phyloP scores from a whole-genome alignment of 2,888 invertebrate genomes.

The Argyresthia goedartella region DNA sequence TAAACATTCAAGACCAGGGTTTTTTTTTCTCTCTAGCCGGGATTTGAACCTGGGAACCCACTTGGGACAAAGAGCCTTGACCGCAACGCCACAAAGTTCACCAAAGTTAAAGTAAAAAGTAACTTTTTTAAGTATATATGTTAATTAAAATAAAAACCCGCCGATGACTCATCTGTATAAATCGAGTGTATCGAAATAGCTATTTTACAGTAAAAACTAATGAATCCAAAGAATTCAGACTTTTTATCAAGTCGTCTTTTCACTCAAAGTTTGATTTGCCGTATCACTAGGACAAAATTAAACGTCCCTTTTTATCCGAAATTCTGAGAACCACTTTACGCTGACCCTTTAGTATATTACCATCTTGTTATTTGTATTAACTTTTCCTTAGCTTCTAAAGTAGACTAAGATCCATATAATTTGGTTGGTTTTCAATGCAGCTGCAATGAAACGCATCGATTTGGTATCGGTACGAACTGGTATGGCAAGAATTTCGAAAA shows the following conservation, averaged over 20 bases:
- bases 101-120: too few relatives aligned
- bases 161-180: background rate
- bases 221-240: slow-evolving; percentile 1
- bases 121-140: too few relatives aligned
- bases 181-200: background rate
- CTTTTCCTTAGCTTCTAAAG: background rate
- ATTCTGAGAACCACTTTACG: slow-evolving; percentile 15
- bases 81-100: too few relatives aligned
- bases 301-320: slow-evolving; percentile 20
- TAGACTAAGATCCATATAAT: slow-evolving; percentile 11
- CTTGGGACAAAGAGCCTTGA: too few relatives aligned
- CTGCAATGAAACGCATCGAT: slow-evolving; percentile 35
- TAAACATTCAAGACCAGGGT: too few relatives aligned
- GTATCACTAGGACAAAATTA: slow-evolving; percentile 32
- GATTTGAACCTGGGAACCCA: too few relatives aligned
- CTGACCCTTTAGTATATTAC: slow-evolving; percentile 12
- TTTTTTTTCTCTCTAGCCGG: too few relatives aligned
- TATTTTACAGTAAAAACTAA: background rate
- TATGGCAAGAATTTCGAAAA: slow-evolving; percentile 33
- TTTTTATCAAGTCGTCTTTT: slow-evolving; percentile 11
- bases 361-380: too few relatives aligned
- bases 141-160: too few relatives aligned
- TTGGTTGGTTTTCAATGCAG: slow-evolving; percentile 23
- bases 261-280: slow-evolving; percentile 29
- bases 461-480: slow-evolving; percentile 28